phyloP scores from a whole-genome alignment of 2,888 invertebrate species.

The Phengaris arion region DNA sequence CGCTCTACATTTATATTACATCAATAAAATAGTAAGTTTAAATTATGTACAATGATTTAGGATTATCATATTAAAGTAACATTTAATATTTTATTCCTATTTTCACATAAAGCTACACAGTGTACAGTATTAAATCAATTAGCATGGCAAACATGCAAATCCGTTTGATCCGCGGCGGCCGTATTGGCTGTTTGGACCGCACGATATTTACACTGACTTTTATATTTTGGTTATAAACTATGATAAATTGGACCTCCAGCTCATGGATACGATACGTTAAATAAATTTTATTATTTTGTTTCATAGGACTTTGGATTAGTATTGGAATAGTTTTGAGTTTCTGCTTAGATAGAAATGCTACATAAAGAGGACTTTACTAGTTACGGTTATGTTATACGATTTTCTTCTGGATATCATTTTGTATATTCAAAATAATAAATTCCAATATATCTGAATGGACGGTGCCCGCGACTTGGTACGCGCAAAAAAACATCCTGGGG shows the following conservation, averaged over 20 bases:
- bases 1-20: background rate
- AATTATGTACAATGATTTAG: background rate
- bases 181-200: slow-evolving; percentile 59
- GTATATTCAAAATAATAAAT: no score
- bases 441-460: no score
- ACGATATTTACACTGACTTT: slow-evolving; percentile 78
- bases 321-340: no score
- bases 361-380: no score
- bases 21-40: background rate
- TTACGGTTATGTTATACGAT: no score
- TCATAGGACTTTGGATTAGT: no score
- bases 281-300: background rate
- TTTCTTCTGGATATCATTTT: no score
- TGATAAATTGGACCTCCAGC: slow-evolving; percentile 69
- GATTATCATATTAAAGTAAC: background rate
- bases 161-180: slow-evolving; percentile 66
- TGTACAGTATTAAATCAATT: slow-evolving; percentile 7
- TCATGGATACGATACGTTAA: background rate
- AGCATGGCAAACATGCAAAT: slow-evolving; percentile 44
- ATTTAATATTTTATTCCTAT: slow-evolving; percentile 30
- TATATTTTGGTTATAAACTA: slow-evolving; percentile 75
- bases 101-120: slow-evolving; percentile 28
- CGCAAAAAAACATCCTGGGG: no score
- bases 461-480: no score
- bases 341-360: no score